Evolutionary conservation across 2,113 vertebrate genomes (phyloP).

Genomic region (Cochlearius cochlearius): DNA sequence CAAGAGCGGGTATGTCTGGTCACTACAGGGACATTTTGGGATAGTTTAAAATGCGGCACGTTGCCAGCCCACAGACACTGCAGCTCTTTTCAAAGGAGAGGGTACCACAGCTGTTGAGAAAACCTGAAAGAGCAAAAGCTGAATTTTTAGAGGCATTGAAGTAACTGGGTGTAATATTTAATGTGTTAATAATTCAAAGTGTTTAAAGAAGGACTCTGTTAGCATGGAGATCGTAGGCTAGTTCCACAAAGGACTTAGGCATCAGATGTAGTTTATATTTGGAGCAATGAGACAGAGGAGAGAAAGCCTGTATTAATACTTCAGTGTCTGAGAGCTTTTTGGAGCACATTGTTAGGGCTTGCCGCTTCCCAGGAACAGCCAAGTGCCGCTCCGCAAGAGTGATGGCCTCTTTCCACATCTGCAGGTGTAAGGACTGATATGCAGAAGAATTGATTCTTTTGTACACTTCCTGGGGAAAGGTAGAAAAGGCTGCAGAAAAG

Average conservation of each 20-base stretch:
- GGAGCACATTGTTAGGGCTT: not conserved
- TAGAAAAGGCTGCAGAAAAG: not conserved
- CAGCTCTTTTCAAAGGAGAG: not conserved
- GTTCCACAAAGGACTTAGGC: not conserved
- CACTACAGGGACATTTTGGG: not conserved
- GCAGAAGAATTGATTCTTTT: conserved; percentile 14
- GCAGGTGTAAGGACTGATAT: not conserved
- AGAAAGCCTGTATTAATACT: not conserved
- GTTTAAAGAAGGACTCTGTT: not conserved
- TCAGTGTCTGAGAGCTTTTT: not conserved
- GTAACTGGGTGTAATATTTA: not conserved
- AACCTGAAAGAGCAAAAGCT: not conserved
- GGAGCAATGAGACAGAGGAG: not conserved
- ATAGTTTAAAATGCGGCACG: not conserved
- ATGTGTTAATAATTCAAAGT: not conserved
- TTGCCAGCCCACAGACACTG: not conserved
- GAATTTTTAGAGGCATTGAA: not conserved
- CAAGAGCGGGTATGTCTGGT: not conserved
- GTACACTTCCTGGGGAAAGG: not conserved
- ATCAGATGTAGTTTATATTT: not conserved
- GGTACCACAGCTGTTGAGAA: not conserved
- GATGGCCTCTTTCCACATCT: not conserved
- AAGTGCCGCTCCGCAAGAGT: not conserved
- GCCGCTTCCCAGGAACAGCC: not conserved
- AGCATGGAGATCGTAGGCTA: not conserved